Evolutionary conservation across 2,888 invertebrate genomes (phyloP).

Genomic region (Priapulus caudatus): DNA sequence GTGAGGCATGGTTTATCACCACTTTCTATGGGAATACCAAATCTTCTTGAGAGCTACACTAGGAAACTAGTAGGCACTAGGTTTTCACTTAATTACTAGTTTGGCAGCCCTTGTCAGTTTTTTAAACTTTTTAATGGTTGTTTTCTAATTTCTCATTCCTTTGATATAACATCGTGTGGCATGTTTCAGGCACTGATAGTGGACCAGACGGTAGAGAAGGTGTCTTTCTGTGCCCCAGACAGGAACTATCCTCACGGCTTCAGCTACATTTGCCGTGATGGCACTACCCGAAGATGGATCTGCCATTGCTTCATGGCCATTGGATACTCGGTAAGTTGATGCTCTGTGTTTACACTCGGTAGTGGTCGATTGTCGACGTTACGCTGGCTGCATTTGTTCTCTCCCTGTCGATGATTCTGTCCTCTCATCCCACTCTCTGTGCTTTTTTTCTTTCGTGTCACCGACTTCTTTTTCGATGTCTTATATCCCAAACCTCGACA

Average conservation of each 20-base stretch:
- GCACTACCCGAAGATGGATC: constrained; percentile 40
- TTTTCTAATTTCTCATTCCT: no score
- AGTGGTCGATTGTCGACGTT: not conserved
- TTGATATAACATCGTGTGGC: not conserved
- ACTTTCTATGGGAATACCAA: no score
- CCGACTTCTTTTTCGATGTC: no score
- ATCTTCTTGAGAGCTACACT: no score
- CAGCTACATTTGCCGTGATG: constrained; percentile 41
- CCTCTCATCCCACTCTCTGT: no score
- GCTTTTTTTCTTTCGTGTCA: no score
- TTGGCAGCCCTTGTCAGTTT: no score
- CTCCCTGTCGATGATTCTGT: constrained; percentile 23
- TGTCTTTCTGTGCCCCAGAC: constrained; percentile 42
- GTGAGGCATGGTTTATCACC: no score
- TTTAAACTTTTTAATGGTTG: no score
- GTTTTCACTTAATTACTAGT: no score
- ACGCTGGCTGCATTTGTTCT: not conserved
- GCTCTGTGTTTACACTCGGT: not conserved
- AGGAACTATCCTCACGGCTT: constrained; percentile 40
- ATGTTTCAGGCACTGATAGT: constrained; percentile 39
- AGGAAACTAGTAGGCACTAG: no score
- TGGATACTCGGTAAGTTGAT: constrained; percentile 38
- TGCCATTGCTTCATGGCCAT: constrained; percentile 40
- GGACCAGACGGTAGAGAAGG: constrained; percentile 41
- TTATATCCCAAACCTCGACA: no score